Evolutionary conservation across 2,113 vertebrate genomes (phyloP).

Genomic region (Sclerurus mexicanus): DNA sequence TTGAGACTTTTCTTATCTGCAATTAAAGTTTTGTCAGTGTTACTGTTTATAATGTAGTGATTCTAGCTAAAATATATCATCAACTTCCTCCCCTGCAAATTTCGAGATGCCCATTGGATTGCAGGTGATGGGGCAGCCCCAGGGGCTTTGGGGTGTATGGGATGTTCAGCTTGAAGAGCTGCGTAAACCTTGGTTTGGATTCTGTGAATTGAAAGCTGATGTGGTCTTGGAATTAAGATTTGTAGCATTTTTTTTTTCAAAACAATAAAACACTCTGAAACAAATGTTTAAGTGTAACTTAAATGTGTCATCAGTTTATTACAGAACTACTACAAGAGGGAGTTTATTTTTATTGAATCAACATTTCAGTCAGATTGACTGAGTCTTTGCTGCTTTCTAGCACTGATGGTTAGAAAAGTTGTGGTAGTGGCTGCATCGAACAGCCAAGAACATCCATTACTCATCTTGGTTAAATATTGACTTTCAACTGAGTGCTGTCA

Average conservation of each 20-base stretch:
- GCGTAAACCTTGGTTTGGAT: neutral
- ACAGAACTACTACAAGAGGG: neutral
- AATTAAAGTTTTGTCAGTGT: neutral
- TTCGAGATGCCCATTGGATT: neutral
- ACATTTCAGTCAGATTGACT: neutral
- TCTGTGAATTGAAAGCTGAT: neutral
- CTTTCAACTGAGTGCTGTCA: neutral
- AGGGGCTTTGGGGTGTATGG: accelerated
- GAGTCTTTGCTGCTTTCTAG: neutral
- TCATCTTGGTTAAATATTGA: neutral
- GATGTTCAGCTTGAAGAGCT: neutral
- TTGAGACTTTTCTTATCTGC: neutral
- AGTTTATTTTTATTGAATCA: neutral
- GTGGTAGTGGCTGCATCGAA: neutral
- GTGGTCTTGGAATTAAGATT: neutral
- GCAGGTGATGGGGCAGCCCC: neutral
- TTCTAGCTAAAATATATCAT: neutral
- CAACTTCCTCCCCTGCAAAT: accelerated
- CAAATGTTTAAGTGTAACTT: neutral
- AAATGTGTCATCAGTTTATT: neutral
- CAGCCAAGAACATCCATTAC: neutral
- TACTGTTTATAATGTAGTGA: neutral
- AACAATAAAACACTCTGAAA: neutral
- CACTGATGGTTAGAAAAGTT: neutral
- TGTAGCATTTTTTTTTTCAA: neutral